Evolutionary conservation across 2,797 vertebrate genomes (phyloP).

Genomic region (Phoeniculus purpureus): DNA sequence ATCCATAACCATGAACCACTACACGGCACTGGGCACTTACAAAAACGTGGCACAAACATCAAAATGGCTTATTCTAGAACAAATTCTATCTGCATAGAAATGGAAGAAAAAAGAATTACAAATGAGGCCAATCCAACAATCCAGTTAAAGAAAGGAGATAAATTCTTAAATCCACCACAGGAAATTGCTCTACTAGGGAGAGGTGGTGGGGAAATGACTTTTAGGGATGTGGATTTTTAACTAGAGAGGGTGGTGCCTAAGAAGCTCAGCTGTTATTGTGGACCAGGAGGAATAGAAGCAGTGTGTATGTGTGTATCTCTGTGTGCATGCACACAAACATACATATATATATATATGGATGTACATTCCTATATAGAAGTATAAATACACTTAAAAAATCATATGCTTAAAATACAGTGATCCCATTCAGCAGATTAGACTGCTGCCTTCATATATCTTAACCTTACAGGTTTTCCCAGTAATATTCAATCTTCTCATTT

Average conservation of each 20-base stretch:
- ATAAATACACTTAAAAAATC: not conserved
- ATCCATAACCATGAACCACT: constrained; percentile 32
- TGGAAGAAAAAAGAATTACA: not conserved
- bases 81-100: not conserved
- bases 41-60: constrained; percentile 8
- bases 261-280: not conserved
- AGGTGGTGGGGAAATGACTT: not conserved
- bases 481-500: not conserved
- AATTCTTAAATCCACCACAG: not conserved
- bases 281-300: not conserved
- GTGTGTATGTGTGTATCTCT: no score
- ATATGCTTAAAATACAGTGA: not conserved
- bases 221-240: not conserved
- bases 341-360: no score
- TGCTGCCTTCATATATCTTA: not conserved
- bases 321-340: no score
- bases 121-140: not conserved
- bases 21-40: not conserved
- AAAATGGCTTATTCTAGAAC: not conserved
- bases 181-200: not conserved
- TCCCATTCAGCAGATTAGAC: not conserved
- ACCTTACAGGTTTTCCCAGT: not conserved
- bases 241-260: not conserved
- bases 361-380: not conserved
- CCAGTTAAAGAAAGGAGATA: not conserved